Base-by-base conservation (phyloP, 2,113 vertebrate genomes). In the Limanda limanda region DNA sequence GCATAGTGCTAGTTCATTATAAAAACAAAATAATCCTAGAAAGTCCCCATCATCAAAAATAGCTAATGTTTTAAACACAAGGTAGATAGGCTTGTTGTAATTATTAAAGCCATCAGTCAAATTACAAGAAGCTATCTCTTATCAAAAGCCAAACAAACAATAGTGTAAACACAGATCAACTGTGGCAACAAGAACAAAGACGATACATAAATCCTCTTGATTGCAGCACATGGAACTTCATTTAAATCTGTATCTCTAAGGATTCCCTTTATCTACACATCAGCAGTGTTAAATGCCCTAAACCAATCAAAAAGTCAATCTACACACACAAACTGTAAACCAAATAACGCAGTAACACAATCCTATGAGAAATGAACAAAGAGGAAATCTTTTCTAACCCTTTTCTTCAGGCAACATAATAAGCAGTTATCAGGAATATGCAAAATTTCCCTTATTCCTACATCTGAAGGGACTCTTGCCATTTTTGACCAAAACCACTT, bases 211-310 rank as follows among this genome's bases (percentile, higher is more conserved):
- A 2, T 51, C 4, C 6, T 31, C 5, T 31, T 31, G 27, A 31
- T 1, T 60, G 56, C 21, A 60, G 42, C 42, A 51, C 9, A 37
- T 35, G 12, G n/a, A 23, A 15, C 45, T 45, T 6, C 40, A 52
- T 20, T 0, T 42, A 20, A 18, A 20, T 21, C 6, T 21, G n/a
- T 10, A n/a, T 54, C 12, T 15, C 21, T 68, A 69, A 35, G 4
- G 35, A 25, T 37, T 75, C 75, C 71, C 68, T 83, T 79, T 47
- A 42, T 77, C 15, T 70, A 64, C 23, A 23, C 2, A 7, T 20
- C 23, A 40, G n/a, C 20, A 64, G 25, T 18, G n/a, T 21, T 60
- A 21, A 72, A 60, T 66, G 48, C n/a, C 63, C 57, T 12, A 27
- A 68, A 68, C n/a, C 10, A 24, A 73, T 9, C 18, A 57, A 60